Conservation (phyloP, 2,888 invertebrate genomes). For the Oligia latruncula region DNA sequence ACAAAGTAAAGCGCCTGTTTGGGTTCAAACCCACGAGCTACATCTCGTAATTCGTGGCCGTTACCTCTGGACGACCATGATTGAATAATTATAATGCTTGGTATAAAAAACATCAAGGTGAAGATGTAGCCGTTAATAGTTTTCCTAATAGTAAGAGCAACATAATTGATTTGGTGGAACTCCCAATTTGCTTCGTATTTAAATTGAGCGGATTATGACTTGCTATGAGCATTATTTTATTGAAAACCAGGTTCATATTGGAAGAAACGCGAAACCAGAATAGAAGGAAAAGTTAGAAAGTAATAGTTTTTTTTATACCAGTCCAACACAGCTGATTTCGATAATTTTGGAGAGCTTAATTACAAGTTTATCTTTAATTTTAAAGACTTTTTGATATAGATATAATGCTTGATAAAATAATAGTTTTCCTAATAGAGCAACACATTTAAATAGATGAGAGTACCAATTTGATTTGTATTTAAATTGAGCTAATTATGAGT, state of each 20-base stretch:
- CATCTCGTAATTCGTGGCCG: not conserved
- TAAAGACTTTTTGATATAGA: too few species aligned
- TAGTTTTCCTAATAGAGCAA: constrained; percentile 12
- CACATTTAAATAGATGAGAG: not conserved
- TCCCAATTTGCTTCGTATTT: constrained; percentile 42
- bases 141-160: constrained; percentile 4
- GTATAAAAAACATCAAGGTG: not conserved
- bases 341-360: constrained; percentile 1
- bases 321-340: not conserved
- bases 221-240: not conserved
- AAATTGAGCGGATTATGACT: constrained; percentile 17
- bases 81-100: not conserved
- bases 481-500: not conserved
- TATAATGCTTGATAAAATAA: not conserved
- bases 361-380: too few species aligned
- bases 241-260: not conserved
- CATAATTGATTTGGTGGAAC: not conserved
- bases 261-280: not conserved
- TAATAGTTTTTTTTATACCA: not conserved
- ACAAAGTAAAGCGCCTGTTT: not conserved
- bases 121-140: not conserved
- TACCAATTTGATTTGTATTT: constrained; percentile 27
- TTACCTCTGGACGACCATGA: not conserved
- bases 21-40: not conserved
- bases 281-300: too few species aligned